A percentile compares a stretch with the other conserved stretches of the same genome.
phyloP scores from a whole-genome alignment of 2,113 vertebrate genomes.

The Lynx canadensis region DNA sequence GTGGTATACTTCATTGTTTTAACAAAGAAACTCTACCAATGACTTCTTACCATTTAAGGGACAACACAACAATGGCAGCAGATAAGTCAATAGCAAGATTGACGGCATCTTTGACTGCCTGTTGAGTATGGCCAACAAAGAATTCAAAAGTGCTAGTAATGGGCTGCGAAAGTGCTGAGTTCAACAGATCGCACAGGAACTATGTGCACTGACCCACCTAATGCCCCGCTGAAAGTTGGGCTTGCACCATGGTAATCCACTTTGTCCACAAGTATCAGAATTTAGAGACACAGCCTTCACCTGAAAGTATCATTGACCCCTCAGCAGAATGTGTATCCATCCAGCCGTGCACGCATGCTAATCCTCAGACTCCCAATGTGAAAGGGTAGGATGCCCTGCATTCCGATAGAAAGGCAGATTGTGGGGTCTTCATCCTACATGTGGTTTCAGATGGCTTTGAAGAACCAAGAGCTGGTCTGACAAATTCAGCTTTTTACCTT shows the following conservation, averaged over 20 bases:
- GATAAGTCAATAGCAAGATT: background rate
- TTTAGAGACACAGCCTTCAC: background rate
- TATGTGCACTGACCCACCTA: background rate
- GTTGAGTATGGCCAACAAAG: accelerated
- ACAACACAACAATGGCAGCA: background rate
- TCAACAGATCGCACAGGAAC: background rate
- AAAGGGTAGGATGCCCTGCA: background rate
- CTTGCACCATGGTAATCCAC: background rate
- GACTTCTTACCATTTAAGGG: background rate
- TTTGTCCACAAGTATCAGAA: background rate
- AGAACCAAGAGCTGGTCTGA: background rate
- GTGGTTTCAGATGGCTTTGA: background rate
- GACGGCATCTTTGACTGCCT: background rate
- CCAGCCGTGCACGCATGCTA: background rate
- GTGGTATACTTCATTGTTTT: background rate
- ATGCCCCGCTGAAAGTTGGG: background rate
- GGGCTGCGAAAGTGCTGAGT: background rate
- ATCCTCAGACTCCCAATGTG: background rate
- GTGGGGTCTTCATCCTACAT: background rate
- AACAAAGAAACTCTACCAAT: background rate
- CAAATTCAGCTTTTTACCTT: background rate
- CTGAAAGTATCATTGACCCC: background rate
- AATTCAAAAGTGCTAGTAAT: background rate
- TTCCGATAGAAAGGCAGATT: background rate
- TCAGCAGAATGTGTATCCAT: background rate